A percentile compares a stretch with the other conserved stretches of the same genome.
phyloP scores from a whole-genome alignment of 2,888 invertebrate genomes.

The Pandemis corylana region DNA sequence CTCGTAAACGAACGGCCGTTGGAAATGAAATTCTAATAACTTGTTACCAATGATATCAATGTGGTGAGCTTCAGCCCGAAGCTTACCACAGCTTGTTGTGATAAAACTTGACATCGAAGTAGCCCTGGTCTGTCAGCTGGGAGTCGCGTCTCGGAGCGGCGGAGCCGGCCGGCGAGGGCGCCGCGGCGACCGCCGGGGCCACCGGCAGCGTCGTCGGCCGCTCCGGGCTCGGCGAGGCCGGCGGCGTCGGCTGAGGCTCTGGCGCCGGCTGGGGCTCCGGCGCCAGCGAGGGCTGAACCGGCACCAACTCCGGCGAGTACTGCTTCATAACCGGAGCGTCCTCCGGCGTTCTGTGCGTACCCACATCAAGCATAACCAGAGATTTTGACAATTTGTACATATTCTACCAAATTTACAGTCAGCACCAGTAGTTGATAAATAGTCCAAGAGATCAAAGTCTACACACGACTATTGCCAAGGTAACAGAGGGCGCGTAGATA shows the following conservation, averaged over 20 bases:
- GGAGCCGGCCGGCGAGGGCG: slow-evolving; percentile 51
- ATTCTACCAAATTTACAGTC: too few relatives aligned
- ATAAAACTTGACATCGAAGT: slow-evolving; percentile 91
- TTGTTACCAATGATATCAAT: background rate
- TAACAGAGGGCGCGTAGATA: too few relatives aligned
- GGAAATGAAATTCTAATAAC: too few relatives aligned
- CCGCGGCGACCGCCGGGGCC: slow-evolving; percentile 44
- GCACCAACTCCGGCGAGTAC: slow-evolving; percentile 20
- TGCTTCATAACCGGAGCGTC: slow-evolving; percentile 8
- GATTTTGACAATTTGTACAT: too few relatives aligned
- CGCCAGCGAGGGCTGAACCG: background rate
- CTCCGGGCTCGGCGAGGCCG: slow-evolving; percentile 47
- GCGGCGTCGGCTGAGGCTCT: slow-evolving; percentile 30
- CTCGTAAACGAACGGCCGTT: too few relatives aligned
- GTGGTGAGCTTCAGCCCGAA: too few relatives aligned
- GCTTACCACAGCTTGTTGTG: slow-evolving; percentile 91
- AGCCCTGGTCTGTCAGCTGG: slow-evolving; percentile 87
- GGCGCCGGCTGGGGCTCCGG: slow-evolving; percentile 20
- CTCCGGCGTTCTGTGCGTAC: slow-evolving; percentile 19
- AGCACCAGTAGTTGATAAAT: too few relatives aligned
- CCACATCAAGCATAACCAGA: too few relatives aligned
- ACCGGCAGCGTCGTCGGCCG: slow-evolving; percentile 55
- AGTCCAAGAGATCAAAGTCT: too few relatives aligned
- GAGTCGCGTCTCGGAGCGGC: slow-evolving; percentile 59
- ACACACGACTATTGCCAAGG: too few relatives aligned